A percentile compares a stretch with the other conserved stretches of the same genome.
Evolutionary conservation across 2,113 vertebrate genomes (phyloP).

Genomic region (Microtus richardsoni): DNA sequence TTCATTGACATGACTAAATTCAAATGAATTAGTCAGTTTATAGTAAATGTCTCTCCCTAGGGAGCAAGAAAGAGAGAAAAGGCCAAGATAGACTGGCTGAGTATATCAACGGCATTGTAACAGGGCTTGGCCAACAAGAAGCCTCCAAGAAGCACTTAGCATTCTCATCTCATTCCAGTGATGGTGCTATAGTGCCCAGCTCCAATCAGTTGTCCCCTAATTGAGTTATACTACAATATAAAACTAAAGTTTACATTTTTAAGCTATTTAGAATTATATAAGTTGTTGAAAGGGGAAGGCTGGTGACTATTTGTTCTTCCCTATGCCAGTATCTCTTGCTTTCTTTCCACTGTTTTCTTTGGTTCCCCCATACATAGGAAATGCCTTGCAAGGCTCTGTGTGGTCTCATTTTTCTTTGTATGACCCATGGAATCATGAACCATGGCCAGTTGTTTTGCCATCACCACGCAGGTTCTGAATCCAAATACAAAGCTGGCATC

Average conservation of each 20-base stretch:
- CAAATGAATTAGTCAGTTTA: slow-evolving; percentile 5
- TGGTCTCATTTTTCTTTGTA: background rate
- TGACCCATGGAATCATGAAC: too few species aligned
- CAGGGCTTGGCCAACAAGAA: background rate
- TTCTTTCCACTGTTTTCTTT: background rate
- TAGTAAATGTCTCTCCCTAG: background rate
- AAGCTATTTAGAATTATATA: background rate
- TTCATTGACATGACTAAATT: background rate
- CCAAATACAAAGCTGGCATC: background rate
- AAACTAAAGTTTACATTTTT: slow-evolving; percentile 12
- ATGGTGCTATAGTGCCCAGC: background rate
- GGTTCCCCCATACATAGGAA: background rate
- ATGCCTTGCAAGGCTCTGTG: background rate
- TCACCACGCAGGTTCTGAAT: background rate
- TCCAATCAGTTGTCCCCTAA: background rate
- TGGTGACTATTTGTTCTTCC: background rate
- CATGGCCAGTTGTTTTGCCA: background rate
- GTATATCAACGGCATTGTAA: background rate
- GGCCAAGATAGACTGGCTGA: background rate
- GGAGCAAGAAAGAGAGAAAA: background rate
- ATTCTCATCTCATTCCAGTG: background rate
- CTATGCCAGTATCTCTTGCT: background rate
- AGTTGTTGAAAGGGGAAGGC: background rate
- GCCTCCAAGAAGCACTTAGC: background rate
- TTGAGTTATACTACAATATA: slow-evolving; percentile 1